These are phyloP conservation scores for Rhineura floridana DNA, from an alignment of 2,113 vertebrate genomes.

Conservation along the genomic window DNA sequence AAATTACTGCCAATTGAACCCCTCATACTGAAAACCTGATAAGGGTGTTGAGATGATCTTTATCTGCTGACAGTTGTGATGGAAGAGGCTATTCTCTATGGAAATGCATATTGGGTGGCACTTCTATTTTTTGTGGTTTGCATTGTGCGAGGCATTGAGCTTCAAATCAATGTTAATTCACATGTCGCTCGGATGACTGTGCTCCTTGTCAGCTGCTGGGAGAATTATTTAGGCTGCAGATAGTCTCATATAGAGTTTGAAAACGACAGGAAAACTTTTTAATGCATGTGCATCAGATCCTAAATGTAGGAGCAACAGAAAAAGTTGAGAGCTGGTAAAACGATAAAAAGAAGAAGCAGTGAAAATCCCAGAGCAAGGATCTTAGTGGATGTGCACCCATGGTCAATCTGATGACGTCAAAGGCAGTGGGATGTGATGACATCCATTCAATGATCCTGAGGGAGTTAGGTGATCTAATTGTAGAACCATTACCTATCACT, in stretches of 20 bases:
- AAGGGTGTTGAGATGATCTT: neutral
- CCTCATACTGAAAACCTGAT: neutral
- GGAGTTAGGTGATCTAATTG: no score
- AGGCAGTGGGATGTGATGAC: no score
- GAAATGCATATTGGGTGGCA: neutral
- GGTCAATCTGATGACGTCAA: no score
- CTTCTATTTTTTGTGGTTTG: neutral
- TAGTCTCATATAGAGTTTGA: neutral
- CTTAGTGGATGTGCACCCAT: no score
- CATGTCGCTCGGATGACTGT: neutral
- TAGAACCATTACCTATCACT: no score
- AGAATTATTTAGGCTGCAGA: slow-evolving; percentile 6
- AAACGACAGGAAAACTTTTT: slow-evolving; percentile 1
- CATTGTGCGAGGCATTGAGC: neutral
- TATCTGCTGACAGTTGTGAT: slow-evolving; percentile 7
- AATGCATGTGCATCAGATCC: neutral
- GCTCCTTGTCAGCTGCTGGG: slow-evolving; percentile 3
- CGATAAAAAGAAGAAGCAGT: no score
- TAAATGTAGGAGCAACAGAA: neutral
- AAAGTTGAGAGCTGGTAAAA: neutral
- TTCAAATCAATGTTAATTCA: slow-evolving; percentile 5
- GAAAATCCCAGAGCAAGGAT: no score
- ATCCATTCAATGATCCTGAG: no score
- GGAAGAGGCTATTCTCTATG: slow-evolving; percentile 1
- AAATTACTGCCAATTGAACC: slow-evolving; percentile 24